Percentiles rank a stretch among this genome's conserved stretches.
Conservation (phyloP, 2,888 invertebrate species). For the Eristalis tenax region DNA sequence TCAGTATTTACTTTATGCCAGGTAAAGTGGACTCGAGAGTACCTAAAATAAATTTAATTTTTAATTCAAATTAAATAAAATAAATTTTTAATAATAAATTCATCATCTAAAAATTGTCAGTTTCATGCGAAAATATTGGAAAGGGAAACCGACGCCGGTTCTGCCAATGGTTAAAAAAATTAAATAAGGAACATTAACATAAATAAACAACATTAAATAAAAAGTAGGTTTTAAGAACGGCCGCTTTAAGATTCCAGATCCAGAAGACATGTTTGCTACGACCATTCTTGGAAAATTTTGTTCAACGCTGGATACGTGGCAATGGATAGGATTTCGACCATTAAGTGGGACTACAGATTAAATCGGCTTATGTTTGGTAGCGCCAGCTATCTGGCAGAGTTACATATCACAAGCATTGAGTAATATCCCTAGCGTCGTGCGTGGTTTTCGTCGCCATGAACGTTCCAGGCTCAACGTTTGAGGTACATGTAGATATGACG, state of each 20-base stretch:
- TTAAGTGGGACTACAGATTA: slow-evolving; percentile 15
- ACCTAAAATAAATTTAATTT: slow-evolving; percentile 10
- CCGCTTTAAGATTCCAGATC: slow-evolving; percentile 13
- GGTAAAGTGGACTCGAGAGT: slow-evolving; percentile 36
- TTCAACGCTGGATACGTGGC: slow-evolving; percentile 42
- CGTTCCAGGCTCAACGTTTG: slow-evolving; percentile 10
- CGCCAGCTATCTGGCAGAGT: slow-evolving; percentile 39
- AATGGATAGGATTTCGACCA: slow-evolving; percentile 25
- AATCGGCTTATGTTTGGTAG: slow-evolving; percentile 33
- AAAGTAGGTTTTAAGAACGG: slow-evolving; percentile 27
- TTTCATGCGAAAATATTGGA: neutral
- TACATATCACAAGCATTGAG: slow-evolving; percentile 21
- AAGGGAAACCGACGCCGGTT: slow-evolving; percentile 32
- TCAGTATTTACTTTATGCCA: slow-evolving; percentile 41
- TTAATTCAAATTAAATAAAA: too few relatives aligned
- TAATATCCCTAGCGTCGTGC: slow-evolving; percentile 15
- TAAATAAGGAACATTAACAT: slow-evolving; percentile 39
- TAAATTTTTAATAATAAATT: too few relatives aligned
- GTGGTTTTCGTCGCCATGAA: slow-evolving; percentile 36
- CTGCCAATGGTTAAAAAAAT: slow-evolving; percentile 35
- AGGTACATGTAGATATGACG: slow-evolving; percentile 19
- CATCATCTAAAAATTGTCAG: slow-evolving; percentile 8
- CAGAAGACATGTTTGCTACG: slow-evolving; percentile 38
- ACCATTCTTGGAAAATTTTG: slow-evolving; percentile 33
- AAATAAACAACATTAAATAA: slow-evolving; percentile 24